Evolutionary conservation across 2,113 vertebrate genomes (phyloP), one percentile per base, ranked within the genome.

Genomic region (Hucho hucho): DNA sequence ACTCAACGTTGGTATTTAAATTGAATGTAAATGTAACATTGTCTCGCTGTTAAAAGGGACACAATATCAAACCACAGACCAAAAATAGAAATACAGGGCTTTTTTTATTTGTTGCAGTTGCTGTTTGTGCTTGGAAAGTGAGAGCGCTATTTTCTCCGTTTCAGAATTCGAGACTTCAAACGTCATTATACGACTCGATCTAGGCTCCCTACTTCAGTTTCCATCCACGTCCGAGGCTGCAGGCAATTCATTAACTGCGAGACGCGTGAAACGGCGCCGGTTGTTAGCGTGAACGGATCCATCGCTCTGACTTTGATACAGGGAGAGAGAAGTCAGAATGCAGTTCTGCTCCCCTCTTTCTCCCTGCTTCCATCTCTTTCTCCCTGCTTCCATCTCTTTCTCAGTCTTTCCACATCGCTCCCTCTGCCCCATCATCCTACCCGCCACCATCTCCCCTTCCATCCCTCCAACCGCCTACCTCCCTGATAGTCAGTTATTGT

Each of bases 201-300:
- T 78, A 72, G 76, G 29, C 80, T 69, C 70, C 37, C 70, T 79
- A 69, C 72, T 86, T 84, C 78, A 69, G 83, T 84, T 85, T 68
- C 75, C 58, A 73, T 74, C 75, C 26, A 81, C 78, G 78, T 88
- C 80, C 80, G 69, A 77, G 78, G 83, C 87, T 86, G 73, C 79
- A 82, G 84, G 83, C 89, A 84, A 72, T 87, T 89, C 87, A 90
- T 90, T 84, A 91, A 84, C 69, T 83, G 72, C 77, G 83, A 26
- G 75, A 47, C 37, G 37, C 77, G 59, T 22, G 22, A 70, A 65
- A 65, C 28, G 56, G 11, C 20, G 72, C 29, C 20, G 65, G 46
- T 72, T 29, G 63, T 16, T 20, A 22, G 22, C n/a, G 49, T 70
- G 67, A 32, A 69, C 53, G 75, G 77, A 76, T 78, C 72, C 75